A percentile compares a stretch with the other conserved stretches of the same genome.
Conservation (phyloP, 2,888 invertebrate genomes). For the Calephelis perditalis region DNA sequence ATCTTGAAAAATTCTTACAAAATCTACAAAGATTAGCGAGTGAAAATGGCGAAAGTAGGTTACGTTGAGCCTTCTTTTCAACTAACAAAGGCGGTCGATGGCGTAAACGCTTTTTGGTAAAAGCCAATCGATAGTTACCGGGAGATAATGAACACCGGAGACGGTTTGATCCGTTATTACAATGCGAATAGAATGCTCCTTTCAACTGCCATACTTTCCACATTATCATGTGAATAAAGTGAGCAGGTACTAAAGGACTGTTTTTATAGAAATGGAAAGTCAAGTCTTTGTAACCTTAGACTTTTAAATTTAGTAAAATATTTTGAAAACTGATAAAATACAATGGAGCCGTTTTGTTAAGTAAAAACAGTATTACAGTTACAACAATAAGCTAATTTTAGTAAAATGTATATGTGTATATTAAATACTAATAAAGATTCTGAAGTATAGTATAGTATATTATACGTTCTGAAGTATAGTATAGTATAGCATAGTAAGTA, state of each 20-base stretch:
- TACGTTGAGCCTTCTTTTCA: conserved; percentile 16
- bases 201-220: conserved; percentile 17
- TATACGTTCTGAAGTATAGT: no score
- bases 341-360: no score
- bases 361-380: no score
- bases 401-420: no score
- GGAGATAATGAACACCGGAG: conserved; percentile 26
- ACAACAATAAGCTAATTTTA: no score
- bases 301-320: no score
- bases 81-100: conserved; percentile 18
- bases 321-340: no score
- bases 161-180: conserved; percentile 29
- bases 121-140: conserved; percentile 26
- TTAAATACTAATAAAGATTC: no score
- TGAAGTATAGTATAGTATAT: no score
- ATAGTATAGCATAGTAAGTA: no score
- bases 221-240: conserved; percentile 16
- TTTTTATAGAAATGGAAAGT: conserved; percentile 7
- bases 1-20: conserved; percentile 3
- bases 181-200: conserved; percentile 21
- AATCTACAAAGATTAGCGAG: conserved; percentile 14
- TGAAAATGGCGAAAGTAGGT: conserved; percentile 18
- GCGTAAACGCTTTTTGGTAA: conserved; percentile 20
- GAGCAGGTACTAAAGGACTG: neutral
- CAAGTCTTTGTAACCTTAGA: neutral